These are phyloP conservation scores for Pseudomyrmex concolor DNA, from an alignment of 1,140 invertebrate species.

Conservation along the genomic window DNA sequence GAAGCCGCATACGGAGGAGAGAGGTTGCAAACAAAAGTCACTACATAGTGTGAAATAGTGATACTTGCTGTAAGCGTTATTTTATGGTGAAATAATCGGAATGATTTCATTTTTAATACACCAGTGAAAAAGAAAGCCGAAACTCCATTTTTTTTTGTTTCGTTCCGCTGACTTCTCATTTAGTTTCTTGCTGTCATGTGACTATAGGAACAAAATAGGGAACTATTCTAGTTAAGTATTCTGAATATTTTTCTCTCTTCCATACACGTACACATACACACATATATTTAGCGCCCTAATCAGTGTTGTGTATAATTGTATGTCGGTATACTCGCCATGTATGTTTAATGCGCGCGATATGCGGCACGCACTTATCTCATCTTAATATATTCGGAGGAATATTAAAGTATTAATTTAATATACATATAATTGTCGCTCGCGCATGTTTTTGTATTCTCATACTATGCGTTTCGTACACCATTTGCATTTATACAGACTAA, in stretches of 20 bases:
- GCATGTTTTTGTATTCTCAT: too few relatives aligned
- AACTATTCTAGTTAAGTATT: not conserved
- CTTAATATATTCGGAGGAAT: not conserved
- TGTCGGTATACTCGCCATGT: too few relatives aligned
- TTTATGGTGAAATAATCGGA: slow-evolving; percentile 3
- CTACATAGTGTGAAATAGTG: slow-evolving; percentile 35
- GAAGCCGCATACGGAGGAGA: not conserved
- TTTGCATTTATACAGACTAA: too few relatives aligned
- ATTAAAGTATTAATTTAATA: not conserved
- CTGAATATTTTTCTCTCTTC: slow-evolving; percentile 1
- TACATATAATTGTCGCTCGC: not conserved
- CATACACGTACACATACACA: not conserved
- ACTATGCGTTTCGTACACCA: too few relatives aligned
- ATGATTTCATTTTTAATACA: not conserved
- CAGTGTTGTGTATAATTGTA: not conserved
- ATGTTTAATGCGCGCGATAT: too few relatives aligned
- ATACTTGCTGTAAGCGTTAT: slow-evolving; percentile 10
- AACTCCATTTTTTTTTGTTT: not conserved
- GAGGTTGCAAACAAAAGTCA: not conserved
- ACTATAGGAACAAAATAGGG: not conserved
- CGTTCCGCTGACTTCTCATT: not conserved
- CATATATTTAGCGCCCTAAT: too few relatives aligned
- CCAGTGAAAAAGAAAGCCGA: slow-evolving; percentile 14
- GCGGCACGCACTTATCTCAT: too few relatives aligned
- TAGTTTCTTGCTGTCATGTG: slow-evolving; percentile 3